A percentile compares a stretch with the other conserved stretches of the same genome.
These are phyloP conservation scores for Lycocerus yunnanus DNA, from an alignment of 2,888 invertebrate species.

Conservation along the genomic window DNA sequence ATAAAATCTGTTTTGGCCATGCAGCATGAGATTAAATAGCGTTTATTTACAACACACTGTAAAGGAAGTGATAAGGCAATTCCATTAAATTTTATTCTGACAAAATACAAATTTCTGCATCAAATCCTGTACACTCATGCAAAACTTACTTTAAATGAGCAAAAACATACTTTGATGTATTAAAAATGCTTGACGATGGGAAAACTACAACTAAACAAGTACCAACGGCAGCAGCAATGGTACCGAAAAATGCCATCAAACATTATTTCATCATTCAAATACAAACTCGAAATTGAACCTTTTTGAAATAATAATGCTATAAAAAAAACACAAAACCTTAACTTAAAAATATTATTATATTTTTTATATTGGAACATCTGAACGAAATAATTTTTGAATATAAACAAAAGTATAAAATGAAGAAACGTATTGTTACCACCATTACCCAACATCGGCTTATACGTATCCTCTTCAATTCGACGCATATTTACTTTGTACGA, in stretches of 20 bases:
- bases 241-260: not conserved
- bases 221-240: not conserved
- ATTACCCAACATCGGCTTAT: constrained; percentile 12
- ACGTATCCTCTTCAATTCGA: constrained; percentile 44
- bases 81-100: not conserved
- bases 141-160: not conserved
- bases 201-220: not conserved
- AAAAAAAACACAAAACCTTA: not conserved
- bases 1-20: not conserved
- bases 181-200: not conserved
- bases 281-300: not conserved
- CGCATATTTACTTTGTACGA: constrained; percentile 52
- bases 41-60: not conserved
- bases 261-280: not conserved
- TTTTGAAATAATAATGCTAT: not conserved
- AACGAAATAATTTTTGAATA: not conserved
- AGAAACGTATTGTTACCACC: not conserved
- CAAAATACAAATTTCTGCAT: not conserved
- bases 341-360: not conserved
- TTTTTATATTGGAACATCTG: not conserved
- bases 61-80: not conserved
- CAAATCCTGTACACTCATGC: not conserved
- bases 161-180: not conserved
- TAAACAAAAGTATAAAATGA: not conserved
- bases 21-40: not conserved